A percentile compares a stretch with the other conserved stretches of the same genome.
Evolutionary conservation across 2,797 vertebrate species (phyloP).

Genomic region (Cygnus olor): DNA sequence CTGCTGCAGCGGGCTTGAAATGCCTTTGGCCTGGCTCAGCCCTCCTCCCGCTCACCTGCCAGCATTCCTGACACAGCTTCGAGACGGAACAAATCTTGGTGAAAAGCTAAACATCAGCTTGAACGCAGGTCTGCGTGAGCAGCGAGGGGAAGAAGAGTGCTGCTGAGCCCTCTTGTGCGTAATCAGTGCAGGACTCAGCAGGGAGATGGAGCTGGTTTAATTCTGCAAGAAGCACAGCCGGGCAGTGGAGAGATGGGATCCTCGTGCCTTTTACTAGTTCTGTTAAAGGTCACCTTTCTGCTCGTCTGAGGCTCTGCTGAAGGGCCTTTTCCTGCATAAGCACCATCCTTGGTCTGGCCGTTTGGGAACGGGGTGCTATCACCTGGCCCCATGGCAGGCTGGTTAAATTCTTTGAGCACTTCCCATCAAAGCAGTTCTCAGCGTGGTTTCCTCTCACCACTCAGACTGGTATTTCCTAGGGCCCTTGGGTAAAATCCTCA

Average conservation of each 20-base stretch:
- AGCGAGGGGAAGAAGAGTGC: neutral
- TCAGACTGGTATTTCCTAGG: neutral
- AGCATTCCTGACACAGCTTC: conserved; percentile 3
- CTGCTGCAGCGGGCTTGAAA: neutral
- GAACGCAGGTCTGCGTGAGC: neutral
- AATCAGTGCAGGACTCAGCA: rapidly evolving
- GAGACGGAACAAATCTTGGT: neutral
- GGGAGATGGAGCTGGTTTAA: neutral
- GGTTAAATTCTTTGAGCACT: neutral
- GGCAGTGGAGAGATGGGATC: neutral
- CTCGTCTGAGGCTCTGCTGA: neutral
- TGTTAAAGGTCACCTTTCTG: neutral
- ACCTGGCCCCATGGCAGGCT: neutral
- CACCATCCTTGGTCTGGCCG: rapidly evolving
- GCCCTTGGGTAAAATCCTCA: neutral
- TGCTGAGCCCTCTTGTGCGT: neutral
- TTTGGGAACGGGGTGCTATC: neutral
- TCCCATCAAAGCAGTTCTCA: neutral
- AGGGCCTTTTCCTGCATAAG: neutral
- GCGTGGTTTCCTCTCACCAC: neutral
- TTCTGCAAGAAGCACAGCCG: neutral
- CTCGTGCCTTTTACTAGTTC: neutral
- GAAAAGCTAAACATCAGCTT: neutral
- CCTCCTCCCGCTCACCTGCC: conserved; percentile 25
- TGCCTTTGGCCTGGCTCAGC: conserved; percentile 12